These are phyloP conservation scores for Noturus placidus DNA, from an alignment of 2,113 vertebrate genomes.

Conservation along the genomic window DNA sequence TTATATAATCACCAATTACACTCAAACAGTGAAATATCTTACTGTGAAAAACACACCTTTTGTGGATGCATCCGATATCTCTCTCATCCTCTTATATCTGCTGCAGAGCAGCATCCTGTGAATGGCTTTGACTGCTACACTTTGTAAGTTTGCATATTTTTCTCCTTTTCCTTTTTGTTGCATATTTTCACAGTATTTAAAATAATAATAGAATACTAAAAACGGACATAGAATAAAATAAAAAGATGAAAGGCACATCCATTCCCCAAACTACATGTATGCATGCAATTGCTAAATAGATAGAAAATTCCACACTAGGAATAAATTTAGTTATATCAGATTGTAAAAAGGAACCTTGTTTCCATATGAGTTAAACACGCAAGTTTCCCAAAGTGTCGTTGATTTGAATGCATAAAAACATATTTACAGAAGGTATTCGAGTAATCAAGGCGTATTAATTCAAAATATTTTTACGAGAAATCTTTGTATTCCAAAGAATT, in stretches of 20 bases:
- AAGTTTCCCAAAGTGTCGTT: background rate
- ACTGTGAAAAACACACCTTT: background rate
- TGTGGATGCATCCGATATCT: background rate
- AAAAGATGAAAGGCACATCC: background rate
- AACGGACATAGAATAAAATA: background rate
- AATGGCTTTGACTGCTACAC: background rate
- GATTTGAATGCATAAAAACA: background rate
- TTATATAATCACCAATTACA: background rate
- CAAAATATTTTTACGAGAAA: slow-evolving; percentile 38
- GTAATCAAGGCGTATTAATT: background rate
- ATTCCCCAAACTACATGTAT: background rate
- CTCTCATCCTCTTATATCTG: background rate
- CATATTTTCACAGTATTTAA: background rate
- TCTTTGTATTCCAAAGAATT: slow-evolving; percentile 36
- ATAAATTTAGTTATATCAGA: background rate
- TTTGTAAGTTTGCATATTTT: background rate
- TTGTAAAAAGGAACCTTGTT: background rate
- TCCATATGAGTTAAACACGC: background rate
- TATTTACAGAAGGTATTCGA: background rate
- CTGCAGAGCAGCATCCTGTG: background rate
- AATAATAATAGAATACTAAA: background rate
- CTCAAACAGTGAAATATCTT: background rate
- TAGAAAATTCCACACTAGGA: background rate
- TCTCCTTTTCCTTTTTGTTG: background rate
- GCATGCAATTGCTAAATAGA: background rate